A percentile compares a stretch with the other conserved stretches of the same genome.
Evolutionary conservation across 1,140 invertebrate genomes (phyloP).

Genomic region (Drosophila pseudoobscura): DNA sequence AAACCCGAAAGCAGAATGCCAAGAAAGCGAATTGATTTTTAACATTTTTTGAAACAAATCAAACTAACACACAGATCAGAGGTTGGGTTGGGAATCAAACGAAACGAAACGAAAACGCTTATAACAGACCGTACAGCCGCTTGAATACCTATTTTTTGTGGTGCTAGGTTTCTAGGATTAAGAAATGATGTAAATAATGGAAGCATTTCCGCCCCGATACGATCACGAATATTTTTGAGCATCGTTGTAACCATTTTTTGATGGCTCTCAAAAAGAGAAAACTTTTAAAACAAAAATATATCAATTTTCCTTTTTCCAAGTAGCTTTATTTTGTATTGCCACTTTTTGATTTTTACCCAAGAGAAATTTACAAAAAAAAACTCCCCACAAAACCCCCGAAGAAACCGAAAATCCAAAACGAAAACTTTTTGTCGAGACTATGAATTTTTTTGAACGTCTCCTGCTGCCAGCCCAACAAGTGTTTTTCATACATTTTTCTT

Average conservation of each 20-base stretch:
- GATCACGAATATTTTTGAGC: conserved; percentile 80
- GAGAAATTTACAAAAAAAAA: background rate
- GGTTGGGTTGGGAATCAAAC: conserved; percentile 23
- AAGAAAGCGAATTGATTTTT: conserved; percentile 74
- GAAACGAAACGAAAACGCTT: conserved; percentile 16
- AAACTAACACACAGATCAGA: conserved; percentile 49
- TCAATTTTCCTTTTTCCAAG: conserved; percentile 23
- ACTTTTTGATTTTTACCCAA: conserved; percentile 29
- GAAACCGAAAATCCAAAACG: conserved; percentile 16
- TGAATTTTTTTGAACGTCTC: conserved; percentile 75
- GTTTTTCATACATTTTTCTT: conserved; percentile 20
- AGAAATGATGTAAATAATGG: conserved; percentile 50
- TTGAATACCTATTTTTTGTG: conserved; percentile 42
- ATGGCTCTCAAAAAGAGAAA: conserved; percentile 32
- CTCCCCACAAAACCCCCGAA: conserved; percentile 22
- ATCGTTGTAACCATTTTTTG: conserved; percentile 73
- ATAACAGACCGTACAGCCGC: conserved; percentile 37
- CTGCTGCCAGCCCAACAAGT: conserved; percentile 25
- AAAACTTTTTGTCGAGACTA: conserved; percentile 77
- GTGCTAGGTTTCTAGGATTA: conserved; percentile 59
- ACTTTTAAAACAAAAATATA: conserved; percentile 19
- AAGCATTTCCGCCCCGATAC: conserved; percentile 38
- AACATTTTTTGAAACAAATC: conserved; percentile 80
- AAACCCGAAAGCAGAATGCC: conserved; percentile 51
- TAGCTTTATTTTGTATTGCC: conserved; percentile 58